Percentiles rank a stretch among this genome's conserved stretches.
phyloP scores from a whole-genome alignment of 2,888 invertebrate species.

The Tenthredo mesomela region DNA sequence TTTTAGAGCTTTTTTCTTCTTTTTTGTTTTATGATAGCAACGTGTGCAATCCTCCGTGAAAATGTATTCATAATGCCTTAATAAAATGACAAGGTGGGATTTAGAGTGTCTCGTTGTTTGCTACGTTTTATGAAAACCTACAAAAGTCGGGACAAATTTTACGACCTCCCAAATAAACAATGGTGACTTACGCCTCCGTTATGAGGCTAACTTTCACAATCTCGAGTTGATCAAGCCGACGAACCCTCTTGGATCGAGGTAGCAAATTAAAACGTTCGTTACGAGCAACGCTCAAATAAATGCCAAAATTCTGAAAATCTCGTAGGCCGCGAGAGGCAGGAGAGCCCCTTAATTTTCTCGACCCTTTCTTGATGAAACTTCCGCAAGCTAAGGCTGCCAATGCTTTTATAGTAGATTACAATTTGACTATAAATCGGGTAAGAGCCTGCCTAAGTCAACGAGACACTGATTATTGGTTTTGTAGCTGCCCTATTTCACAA shows the following conservation, averaged over 20 bases:
- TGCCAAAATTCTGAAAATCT: constrained; percentile 1
- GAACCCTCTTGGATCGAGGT: neutral
- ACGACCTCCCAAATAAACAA: constrained; percentile 16
- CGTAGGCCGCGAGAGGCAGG: neutral
- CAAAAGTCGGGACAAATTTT: neutral
- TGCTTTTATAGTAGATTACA: constrained; percentile 12
- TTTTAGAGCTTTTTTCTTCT: neutral
- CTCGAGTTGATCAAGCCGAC: constrained; percentile 22
- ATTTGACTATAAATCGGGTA: constrained; percentile 8
- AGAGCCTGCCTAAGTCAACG: neutral
- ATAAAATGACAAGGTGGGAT: constrained; percentile 13
- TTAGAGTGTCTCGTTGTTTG: constrained; percentile 21
- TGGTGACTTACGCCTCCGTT: neutral
- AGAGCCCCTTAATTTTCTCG: constrained; percentile 23
- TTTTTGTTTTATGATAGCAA: neutral
- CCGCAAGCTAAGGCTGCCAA: neutral
- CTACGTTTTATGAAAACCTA: neutral
- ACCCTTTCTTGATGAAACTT: constrained; percentile 32
- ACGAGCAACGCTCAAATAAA: constrained; percentile 10
- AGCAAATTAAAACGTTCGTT: constrained; percentile 36
- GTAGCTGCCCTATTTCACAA: neutral
- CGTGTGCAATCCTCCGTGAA: neutral
- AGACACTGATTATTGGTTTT: neutral
- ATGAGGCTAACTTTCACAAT: neutral
- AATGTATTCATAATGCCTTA: constrained; percentile 21